These are phyloP conservation scores for Gymnocypris eckloni DNA, from an alignment of 2,797 vertebrate genomes.

Conservation along the genomic window DNA sequence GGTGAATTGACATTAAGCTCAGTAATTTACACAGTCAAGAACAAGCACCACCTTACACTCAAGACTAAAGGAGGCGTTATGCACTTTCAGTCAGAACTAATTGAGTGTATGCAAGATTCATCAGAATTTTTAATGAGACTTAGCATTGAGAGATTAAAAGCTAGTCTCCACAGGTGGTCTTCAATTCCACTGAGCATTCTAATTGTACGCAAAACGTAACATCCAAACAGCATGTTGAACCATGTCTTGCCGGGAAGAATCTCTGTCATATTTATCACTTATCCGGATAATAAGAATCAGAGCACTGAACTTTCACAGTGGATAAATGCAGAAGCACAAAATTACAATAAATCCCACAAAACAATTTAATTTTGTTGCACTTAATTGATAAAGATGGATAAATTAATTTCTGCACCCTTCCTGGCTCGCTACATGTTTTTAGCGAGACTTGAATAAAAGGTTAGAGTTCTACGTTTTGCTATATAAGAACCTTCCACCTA, in stretches of 20 bases:
- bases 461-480: background rate
- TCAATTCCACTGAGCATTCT: constrained; percentile 56
- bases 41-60: constrained; percentile 42
- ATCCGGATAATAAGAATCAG: constrained; percentile 37
- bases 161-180: constrained; percentile 61
- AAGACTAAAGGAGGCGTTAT: constrained; percentile 24
- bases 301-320: background rate
- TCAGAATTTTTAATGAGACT: constrained; percentile 70
- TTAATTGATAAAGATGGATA: background rate
- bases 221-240: constrained; percentile 49
- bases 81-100: constrained; percentile 47
- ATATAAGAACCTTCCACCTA: background rate
- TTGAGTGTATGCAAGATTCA: constrained; percentile 61
- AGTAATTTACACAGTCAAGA: constrained; percentile 38
- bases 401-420: constrained; percentile 17
- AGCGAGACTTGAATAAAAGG: constrained; percentile 19
- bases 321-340: constrained; percentile 13
- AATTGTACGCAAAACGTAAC: constrained; percentile 53
- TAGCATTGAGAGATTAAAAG: constrained; percentile 65
- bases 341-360: background rate
- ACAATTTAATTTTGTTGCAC: no score
- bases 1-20: constrained; percentile 16
- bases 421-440: background rate
- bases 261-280: constrained; percentile 38
- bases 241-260: constrained; percentile 42